These are phyloP conservation scores for Gymnoscopelus braueri DNA, from an alignment of 2,797 vertebrate species.

Conservation along the genomic window DNA sequence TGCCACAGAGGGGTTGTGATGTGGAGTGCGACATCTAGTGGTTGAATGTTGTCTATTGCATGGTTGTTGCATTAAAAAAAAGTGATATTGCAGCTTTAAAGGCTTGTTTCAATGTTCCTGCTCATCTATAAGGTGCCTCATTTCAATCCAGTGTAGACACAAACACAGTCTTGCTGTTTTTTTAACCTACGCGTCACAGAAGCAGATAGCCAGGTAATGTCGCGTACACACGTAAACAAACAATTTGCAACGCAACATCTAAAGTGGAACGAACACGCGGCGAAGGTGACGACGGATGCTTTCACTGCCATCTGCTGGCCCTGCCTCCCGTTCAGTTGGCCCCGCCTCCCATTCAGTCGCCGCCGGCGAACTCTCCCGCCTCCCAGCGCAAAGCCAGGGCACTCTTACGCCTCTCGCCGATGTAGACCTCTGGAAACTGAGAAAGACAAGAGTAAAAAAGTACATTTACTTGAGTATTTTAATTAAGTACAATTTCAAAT, in stretches of 20 bases:
- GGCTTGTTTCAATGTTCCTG: no score
- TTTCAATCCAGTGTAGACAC: slow-evolving; percentile 4
- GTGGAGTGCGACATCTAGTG: no score
- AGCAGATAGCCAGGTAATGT: slow-evolving; percentile 68
- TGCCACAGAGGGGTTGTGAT: no score
- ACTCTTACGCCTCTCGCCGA: slow-evolving; percentile 79
- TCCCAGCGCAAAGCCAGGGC: slow-evolving; percentile 84
- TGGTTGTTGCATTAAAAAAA: no score
- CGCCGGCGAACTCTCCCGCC: slow-evolving; percentile 79
- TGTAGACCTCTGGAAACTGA: slow-evolving; percentile 79
- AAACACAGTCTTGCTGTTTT: slow-evolving; percentile 38
- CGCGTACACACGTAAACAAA: slow-evolving; percentile 62
- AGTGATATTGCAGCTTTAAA: no score
- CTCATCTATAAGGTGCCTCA: no score
- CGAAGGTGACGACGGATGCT: slow-evolving; percentile 32
- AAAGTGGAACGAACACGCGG: slow-evolving; percentile 47
- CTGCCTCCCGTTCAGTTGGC: slow-evolving; percentile 18
- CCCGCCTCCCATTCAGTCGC: slow-evolving; percentile 57
- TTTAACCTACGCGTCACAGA: slow-evolving; percentile 70
- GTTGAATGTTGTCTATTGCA: no score
- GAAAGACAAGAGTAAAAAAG: slow-evolving; percentile 31
- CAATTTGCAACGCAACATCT: slow-evolving; percentile 57
- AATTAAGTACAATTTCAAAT: no score
- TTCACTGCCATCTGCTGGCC: slow-evolving; percentile 12
- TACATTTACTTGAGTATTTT: no score